These are phyloP conservation scores for Fulica atra DNA, from an alignment of 2,113 vertebrate species.

Conservation along the genomic window DNA sequence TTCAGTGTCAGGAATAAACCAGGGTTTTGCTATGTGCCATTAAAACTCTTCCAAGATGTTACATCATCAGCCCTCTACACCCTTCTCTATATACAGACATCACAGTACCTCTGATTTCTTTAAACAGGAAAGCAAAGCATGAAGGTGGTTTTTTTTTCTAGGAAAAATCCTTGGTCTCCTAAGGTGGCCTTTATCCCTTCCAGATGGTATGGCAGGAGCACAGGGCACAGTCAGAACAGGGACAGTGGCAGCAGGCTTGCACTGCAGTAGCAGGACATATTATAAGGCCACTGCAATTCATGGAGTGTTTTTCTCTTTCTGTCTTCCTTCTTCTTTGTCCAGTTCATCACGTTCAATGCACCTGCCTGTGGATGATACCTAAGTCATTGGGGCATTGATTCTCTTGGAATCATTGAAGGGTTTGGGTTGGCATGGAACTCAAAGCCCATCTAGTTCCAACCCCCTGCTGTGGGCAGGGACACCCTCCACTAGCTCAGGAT, in stretches of 20 bases:
- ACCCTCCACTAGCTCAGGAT: not conserved
- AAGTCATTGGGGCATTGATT: not conserved
- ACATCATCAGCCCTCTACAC: not conserved
- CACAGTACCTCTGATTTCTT: not conserved
- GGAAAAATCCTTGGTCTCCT: not conserved
- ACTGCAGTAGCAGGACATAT: rapidly evolving
- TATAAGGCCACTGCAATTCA: not conserved
- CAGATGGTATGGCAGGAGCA: not conserved
- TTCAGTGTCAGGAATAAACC: not conserved
- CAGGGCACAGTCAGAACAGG: not conserved
- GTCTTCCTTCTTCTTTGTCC: not conserved
- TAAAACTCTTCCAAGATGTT: not conserved
- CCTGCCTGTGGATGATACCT: not conserved
- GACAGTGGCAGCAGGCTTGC: not conserved
- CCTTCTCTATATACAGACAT: not conserved
- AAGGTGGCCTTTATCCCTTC: not conserved
- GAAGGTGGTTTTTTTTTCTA: not conserved
- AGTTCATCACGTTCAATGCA: not conserved
- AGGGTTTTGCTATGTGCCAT: not conserved
- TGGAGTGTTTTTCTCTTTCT: rapidly evolving
- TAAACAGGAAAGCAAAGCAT: not conserved
- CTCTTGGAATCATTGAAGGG: not conserved
- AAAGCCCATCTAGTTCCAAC: not conserved
- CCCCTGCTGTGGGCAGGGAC: not conserved
- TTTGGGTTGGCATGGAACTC: not conserved